Evolutionary conservation across 2,113 vertebrate species (phyloP).

Genomic region (Amblyopsis rosae): DNA sequence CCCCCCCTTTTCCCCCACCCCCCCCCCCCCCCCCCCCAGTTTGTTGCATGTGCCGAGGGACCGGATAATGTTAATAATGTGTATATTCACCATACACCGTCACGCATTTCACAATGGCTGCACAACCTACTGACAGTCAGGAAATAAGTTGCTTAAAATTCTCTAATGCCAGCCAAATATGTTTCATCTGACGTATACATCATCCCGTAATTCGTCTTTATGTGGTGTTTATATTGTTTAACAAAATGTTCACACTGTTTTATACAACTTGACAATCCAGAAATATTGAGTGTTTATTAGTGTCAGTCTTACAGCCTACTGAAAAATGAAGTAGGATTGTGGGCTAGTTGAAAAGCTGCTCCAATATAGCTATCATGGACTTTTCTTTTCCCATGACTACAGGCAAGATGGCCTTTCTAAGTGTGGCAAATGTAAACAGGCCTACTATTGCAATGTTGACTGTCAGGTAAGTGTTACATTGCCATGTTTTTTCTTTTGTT

Average conservation of each 20-base stretch:
- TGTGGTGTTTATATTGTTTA: no score
- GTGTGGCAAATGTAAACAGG: constrained; percentile 96
- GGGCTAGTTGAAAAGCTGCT: no score
- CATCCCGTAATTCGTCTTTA: no score
- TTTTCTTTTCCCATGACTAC: constrained; percentile 61
- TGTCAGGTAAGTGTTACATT: constrained; percentile 86
- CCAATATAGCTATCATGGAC: neutral
- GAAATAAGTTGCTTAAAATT: neutral
- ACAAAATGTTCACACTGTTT: no score
- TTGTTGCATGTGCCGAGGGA: neutral
- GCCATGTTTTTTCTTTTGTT: neutral
- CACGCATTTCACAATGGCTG: neutral
- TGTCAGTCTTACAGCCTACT: neutral
- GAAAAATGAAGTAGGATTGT: neutral
- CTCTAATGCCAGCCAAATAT: no score
- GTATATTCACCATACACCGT: neutral
- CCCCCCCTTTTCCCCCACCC: neutral
- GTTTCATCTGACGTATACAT: no score
- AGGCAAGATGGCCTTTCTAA: constrained; percentile 95
- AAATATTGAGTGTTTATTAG: neutral
- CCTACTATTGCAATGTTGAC: constrained; percentile 93
- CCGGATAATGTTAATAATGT: constrained; percentile 1
- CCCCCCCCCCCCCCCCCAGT: constrained; percentile 11
- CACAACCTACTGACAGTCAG: neutral
- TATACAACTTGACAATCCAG: no score